These are phyloP conservation scores for Druon quercuslanigerum DNA, from an alignment of 1,140 invertebrate genomes.

Conservation along the genomic window DNA sequence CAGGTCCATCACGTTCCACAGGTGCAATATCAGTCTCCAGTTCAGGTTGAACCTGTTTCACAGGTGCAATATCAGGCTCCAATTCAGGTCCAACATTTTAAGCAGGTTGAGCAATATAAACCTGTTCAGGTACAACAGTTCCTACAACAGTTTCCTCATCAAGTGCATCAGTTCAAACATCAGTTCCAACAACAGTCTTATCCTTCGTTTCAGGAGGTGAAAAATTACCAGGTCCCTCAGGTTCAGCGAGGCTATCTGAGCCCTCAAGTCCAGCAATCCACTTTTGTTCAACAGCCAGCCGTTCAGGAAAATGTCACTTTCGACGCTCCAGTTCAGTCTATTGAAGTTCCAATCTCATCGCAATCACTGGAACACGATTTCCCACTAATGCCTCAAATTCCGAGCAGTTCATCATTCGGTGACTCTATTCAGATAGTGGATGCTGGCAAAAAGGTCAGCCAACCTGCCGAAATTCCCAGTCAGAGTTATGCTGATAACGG, in stretches of 20 bases:
- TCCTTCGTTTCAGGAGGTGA: too few species aligned
- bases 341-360: conserved; percentile 34
- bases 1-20: conserved; percentile 27
- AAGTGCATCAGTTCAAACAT: conserved; percentile 34
- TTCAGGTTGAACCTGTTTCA: conserved; percentile 23
- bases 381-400: neutral
- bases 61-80: neutral
- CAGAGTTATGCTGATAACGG: conserved; percentile 61
- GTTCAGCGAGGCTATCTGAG: neutral
- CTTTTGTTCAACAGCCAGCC: neutral
- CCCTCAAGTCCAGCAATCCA: neutral
- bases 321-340: conserved; percentile 38
- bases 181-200: neutral
- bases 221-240: neutral
- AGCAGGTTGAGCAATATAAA: neutral
- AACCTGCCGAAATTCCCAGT: conserved; percentile 37
- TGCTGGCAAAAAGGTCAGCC: conserved; percentile 39
- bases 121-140: conserved; percentile 4
- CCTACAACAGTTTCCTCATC: conserved; percentile 31
- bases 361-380: neutral
- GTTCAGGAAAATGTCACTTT: conserved; percentile 29
- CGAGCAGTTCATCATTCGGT: neutral
- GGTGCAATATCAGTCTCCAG: neutral
- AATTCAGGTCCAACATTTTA: conserved; percentile 29
- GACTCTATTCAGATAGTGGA: conserved; percentile 29